Evolutionary conservation across 1,140 invertebrate genomes (phyloP).

Genomic region (Platorchestia sp.): DNA sequence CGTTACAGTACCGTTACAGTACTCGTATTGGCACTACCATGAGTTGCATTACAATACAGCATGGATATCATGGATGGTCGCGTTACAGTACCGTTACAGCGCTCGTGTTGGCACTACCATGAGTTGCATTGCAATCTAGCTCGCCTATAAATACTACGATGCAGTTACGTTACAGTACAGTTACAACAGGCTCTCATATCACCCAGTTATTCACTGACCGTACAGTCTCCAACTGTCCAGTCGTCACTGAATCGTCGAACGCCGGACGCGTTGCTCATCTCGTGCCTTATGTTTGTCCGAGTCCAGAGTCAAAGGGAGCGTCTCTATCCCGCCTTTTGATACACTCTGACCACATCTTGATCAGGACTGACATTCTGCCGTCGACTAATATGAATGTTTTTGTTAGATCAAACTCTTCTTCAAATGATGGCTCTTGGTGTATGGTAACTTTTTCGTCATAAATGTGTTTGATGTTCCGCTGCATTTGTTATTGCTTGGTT

Average conservation of each 20-base stretch:
- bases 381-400: neutral
- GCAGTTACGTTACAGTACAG: neutral
- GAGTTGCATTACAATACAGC: neutral
- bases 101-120: neutral
- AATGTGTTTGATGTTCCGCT: neutral
- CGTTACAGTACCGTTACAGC: neutral
- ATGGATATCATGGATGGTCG: neutral
- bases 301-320: neutral
- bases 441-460: no score
- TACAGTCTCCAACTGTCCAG: neutral
- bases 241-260: neutral
- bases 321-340: neutral
- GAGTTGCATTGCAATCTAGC: neutral
- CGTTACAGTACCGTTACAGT: neutral
- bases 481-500: no score
- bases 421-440: neutral
- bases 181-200: no score
- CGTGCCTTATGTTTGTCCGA: neutral
- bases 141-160: neutral
- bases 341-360: neutral
- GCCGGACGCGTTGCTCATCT: neutral
- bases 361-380: neutral
- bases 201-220: neutral
- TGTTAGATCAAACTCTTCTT: neutral
- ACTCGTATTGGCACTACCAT: neutral